These are phyloP conservation scores for Micromys minutus DNA, from an alignment of 2,113 vertebrate genomes.

Conservation along the genomic window DNA sequence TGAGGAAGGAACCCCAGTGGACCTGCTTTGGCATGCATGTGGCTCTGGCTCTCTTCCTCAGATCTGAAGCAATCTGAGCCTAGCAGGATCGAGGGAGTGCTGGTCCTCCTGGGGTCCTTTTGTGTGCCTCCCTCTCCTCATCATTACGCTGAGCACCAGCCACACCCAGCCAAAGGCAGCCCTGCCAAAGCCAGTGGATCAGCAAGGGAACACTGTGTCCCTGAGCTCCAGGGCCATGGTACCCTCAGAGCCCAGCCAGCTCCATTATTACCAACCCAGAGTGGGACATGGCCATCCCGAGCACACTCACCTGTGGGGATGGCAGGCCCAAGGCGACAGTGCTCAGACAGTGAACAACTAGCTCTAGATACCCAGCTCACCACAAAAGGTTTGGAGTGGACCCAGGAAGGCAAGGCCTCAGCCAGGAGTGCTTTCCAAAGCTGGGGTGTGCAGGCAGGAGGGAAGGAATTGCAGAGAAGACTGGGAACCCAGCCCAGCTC, in stretches of 20 bases:
- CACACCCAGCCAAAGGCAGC: background rate
- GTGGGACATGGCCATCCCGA: background rate
- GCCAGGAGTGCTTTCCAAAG: background rate
- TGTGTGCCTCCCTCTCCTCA: background rate
- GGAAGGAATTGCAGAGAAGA: background rate
- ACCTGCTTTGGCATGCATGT: background rate
- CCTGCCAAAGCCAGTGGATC: background rate
- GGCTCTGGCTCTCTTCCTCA: background rate
- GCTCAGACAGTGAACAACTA: background rate
- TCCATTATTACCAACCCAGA: rapidly evolving
- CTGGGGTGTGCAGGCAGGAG: background rate
- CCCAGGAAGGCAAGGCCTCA: background rate
- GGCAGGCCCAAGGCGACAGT: background rate
- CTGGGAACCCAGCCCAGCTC: background rate
- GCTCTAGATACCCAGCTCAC: background rate
- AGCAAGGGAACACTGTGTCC: background rate
- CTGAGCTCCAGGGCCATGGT: background rate
- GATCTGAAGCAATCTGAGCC: background rate
- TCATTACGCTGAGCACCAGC: background rate
- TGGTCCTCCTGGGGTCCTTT: no score
- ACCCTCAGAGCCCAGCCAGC: background rate
- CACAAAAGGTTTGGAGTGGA: background rate
- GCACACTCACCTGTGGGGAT: background rate
- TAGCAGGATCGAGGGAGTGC: background rate
- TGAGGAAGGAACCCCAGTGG: rapidly evolving